phyloP scores from a whole-genome alignment of 2,888 invertebrate genomes.

The Acanthacorydalis orientalis region DNA sequence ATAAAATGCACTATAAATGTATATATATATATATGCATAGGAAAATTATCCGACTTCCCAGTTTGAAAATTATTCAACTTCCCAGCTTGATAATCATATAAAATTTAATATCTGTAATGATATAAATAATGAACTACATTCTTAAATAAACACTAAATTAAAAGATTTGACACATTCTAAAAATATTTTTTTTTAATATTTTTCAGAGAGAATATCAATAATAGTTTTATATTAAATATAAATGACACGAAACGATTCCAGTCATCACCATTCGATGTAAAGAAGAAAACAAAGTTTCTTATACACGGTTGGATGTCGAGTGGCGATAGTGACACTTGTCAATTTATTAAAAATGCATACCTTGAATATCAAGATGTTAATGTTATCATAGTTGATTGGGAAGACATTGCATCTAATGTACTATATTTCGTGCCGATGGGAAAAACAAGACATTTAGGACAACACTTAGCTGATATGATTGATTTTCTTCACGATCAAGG shows the following conservation, averaged over 20 bases:
- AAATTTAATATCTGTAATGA: too few relatives aligned
- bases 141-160: too few relatives aligned
- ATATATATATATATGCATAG: too few relatives aligned
- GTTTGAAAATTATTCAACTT: too few relatives aligned
- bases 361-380: conserved; percentile 28
- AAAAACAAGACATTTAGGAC: conserved; percentile 30
- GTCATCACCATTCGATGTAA: conserved; percentile 21
- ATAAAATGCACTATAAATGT: too few relatives aligned
- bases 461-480: conserved; percentile 30
- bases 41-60: too few relatives aligned
- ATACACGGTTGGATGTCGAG: conserved; percentile 36
- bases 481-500: conserved; percentile 20
- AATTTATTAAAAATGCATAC: conserved; percentile 28
- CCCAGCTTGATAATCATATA: too few relatives aligned
- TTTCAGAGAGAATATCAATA: conserved; percentile 5
- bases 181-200: neutral
- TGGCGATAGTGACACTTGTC: conserved; percentile 24
- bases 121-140: too few relatives aligned
- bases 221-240: conserved; percentile 2
- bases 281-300: conserved; percentile 29
- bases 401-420: conserved; percentile 24
- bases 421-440: conserved; percentile 24
- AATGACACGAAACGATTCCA: conserved; percentile 1
- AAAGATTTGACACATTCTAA: too few relatives aligned
- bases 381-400: conserved; percentile 34